Evolutionary conservation across 2,797 vertebrate genomes (phyloP).

Genomic region (Selene dorsalis): DNA sequence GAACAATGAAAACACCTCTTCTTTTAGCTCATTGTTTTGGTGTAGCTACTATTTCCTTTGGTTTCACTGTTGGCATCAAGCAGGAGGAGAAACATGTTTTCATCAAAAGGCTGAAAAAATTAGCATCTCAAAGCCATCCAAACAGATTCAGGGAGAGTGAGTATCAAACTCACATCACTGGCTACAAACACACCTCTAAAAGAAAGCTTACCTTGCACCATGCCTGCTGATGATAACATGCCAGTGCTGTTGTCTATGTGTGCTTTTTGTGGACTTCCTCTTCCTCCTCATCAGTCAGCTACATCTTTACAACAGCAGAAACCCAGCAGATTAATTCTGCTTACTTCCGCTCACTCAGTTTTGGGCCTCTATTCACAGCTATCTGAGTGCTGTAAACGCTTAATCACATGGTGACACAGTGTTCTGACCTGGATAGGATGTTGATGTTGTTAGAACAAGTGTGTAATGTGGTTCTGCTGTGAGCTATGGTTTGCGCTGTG

Average conservation of each 20-base stretch:
- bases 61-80: background rate
- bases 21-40: background rate
- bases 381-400: background rate
- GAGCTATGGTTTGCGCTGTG: constrained; percentile 17
- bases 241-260: background rate
- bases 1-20: no score
- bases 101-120: background rate
- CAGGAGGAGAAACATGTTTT: background rate
- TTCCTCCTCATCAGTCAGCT: background rate
- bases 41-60: background rate
- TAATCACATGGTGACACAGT: constrained; percentile 18
- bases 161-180: background rate
- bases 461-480: constrained; percentile 6
- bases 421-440: constrained; percentile 9
- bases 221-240: background rate
- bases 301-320: background rate
- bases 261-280: background rate
- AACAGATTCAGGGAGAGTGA: background rate
- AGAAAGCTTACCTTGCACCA: background rate
- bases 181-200: background rate
- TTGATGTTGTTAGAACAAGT: background rate
- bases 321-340: background rate
- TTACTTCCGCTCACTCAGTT: background rate
- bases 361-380: constrained; percentile 15
- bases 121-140: no score